Evolutionary conservation across 2,888 invertebrate species (phyloP).

Genomic region (Hymenopus coronatus): DNA sequence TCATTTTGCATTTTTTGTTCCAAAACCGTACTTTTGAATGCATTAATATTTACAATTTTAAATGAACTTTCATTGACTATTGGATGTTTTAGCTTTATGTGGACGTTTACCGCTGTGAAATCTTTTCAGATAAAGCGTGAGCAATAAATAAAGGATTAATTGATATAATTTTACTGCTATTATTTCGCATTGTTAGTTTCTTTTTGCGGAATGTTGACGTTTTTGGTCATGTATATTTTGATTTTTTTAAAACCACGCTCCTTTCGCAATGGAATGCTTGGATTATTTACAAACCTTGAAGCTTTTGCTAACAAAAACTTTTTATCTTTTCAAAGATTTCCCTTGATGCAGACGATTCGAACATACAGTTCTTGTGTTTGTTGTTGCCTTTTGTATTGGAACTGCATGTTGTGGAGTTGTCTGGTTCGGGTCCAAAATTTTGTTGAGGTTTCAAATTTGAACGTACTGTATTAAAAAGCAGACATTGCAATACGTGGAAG

Average conservation of each 20-base stretch:
- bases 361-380: not conserved
- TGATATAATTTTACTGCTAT: too few relatives aligned
- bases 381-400: not conserved
- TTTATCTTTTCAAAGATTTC: not conserved
- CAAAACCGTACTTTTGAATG: too few relatives aligned
- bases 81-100: too few relatives aligned
- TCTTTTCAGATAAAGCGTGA: not conserved
- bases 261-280: not conserved
- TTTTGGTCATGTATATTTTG: not conserved
- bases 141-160: not conserved
- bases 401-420: conserved; percentile 15
- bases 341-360: not conserved
- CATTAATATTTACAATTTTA: too few relatives aligned
- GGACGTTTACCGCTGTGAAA: not conserved
- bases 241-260: not conserved
- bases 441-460: not conserved
- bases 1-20: too few relatives aligned
- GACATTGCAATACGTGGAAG: not conserved
- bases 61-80: not conserved
- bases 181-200: too few relatives aligned
- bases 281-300: not conserved
- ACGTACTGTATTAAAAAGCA: not conserved
- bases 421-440: conserved; percentile 1
- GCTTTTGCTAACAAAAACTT: not conserved
- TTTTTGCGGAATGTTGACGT: too few relatives aligned